phyloP scores from a whole-genome alignment of 2,888 invertebrate species.

The Pristionchus arcanus region DNA sequence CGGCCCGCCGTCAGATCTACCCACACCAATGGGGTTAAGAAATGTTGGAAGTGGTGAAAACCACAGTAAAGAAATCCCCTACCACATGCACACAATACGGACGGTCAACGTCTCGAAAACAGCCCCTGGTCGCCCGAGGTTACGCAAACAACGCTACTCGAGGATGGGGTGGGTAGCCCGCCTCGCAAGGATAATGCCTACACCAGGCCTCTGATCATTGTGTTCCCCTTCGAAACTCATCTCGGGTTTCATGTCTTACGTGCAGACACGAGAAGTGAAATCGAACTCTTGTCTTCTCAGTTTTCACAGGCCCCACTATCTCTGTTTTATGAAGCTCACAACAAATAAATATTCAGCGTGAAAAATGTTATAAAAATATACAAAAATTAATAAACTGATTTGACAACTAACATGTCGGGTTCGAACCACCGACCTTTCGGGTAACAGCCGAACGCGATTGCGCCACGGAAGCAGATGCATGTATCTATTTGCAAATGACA shows the following conservation, averaged over 20 bases:
- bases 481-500: neutral
- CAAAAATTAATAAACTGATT: too few species aligned
- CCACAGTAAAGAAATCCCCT: too few species aligned
- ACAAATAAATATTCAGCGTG: neutral
- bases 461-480: constrained; percentile 50
- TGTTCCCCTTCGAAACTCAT: neutral
- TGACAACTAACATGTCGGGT: too few species aligned
- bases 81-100: too few species aligned
- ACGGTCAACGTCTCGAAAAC: too few species aligned
- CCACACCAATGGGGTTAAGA: too few species aligned
- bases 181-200: too few species aligned
- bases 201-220: neutral
- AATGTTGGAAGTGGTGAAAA: too few species aligned
- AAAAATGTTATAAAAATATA: neutral
- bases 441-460: constrained; percentile 71
- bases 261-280: neutral
- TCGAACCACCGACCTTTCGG: constrained; percentile 87
- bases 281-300: neutral
- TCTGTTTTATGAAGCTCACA: neutral
- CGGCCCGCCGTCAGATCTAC: too few species aligned
- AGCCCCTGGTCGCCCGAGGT: too few species aligned
- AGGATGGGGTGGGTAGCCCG: too few species aligned
- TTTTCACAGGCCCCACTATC: neutral
- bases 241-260: neutral
- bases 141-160: too few species aligned